Conservation (phyloP, 2,113 vertebrate species). For the Cheirogaleus medius region DNA sequence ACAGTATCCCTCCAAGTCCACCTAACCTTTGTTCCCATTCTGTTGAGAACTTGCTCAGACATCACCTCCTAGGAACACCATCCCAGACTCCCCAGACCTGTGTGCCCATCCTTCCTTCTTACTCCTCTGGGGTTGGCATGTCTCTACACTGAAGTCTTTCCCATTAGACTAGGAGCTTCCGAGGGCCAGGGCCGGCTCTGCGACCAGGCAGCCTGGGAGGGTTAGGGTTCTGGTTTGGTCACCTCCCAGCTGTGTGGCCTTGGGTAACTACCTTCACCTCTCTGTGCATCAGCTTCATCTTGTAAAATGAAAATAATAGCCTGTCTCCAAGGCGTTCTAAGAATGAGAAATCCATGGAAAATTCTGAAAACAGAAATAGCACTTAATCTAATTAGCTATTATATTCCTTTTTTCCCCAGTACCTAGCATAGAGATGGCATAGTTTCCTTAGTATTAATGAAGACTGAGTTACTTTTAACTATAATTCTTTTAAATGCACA, state of each 20-base stretch:
- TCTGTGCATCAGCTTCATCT: not conserved
- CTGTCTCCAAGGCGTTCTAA: not conserved
- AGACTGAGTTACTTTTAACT: not conserved
- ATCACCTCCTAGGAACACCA: not conserved
- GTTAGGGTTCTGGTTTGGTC: not conserved
- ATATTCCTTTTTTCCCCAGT: not conserved
- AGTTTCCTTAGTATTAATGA: not conserved
- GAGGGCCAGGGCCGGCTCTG: not conserved
- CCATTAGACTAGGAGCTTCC: rapidly evolving
- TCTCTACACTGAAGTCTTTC: not conserved
- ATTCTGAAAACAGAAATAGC: not conserved
- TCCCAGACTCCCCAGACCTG: not conserved
- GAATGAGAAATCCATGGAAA: not conserved
- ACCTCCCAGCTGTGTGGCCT: not conserved
- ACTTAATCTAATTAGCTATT: not conserved
- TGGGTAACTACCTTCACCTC: not conserved
- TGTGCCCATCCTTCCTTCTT: not conserved
- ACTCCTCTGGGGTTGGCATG: too few species aligned
- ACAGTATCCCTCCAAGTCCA: not conserved
- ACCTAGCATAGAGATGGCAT: not conserved
- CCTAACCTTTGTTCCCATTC: not conserved
- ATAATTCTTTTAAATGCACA: not conserved
- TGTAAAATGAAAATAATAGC: not conserved
- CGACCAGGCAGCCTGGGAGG: not conserved
- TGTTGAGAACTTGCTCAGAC: not conserved